These are phyloP conservation scores for Coendou prehensilis DNA, from an alignment of 2,797 vertebrate species.

Conservation along the genomic window DNA sequence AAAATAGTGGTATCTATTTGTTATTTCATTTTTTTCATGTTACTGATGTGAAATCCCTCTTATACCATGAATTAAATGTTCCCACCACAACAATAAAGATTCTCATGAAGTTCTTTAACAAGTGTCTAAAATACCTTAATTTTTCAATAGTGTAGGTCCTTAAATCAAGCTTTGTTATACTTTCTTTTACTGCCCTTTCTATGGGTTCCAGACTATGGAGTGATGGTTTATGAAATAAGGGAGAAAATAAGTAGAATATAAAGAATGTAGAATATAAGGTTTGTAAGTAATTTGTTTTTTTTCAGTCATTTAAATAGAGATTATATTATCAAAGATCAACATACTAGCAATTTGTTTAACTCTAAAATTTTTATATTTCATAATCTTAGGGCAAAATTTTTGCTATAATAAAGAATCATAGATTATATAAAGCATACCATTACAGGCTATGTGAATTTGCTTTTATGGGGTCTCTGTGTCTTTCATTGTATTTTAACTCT, in stretches of 20 bases:
- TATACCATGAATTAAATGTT: background rate
- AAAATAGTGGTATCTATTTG: background rate
- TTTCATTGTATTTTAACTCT: constrained; percentile 4
- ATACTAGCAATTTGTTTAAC: constrained; percentile 1
- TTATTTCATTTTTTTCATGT: background rate
- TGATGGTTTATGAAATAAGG: constrained; percentile 2
- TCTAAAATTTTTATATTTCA: constrained; percentile 11
- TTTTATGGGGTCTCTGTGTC: background rate
- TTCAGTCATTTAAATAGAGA: constrained; percentile 6
- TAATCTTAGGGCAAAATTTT: background rate
- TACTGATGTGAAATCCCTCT: background rate
- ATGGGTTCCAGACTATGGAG: background rate
- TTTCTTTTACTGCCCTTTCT: background rate
- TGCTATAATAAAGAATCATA: background rate
- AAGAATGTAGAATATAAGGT: background rate
- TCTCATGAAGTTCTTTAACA: background rate
- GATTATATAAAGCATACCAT: background rate
- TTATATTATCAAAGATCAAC: constrained; percentile 51
- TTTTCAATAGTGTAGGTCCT: background rate
- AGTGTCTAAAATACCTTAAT: background rate
- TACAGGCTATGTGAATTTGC: background rate
- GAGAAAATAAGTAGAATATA: constrained; percentile 18
- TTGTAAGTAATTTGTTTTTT: background rate
- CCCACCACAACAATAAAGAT: background rate
- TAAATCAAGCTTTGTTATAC: background rate